These are phyloP conservation scores for Drymodes brunneopygia DNA, from an alignment of 2,113 vertebrate genomes.

Conservation along the genomic window DNA sequence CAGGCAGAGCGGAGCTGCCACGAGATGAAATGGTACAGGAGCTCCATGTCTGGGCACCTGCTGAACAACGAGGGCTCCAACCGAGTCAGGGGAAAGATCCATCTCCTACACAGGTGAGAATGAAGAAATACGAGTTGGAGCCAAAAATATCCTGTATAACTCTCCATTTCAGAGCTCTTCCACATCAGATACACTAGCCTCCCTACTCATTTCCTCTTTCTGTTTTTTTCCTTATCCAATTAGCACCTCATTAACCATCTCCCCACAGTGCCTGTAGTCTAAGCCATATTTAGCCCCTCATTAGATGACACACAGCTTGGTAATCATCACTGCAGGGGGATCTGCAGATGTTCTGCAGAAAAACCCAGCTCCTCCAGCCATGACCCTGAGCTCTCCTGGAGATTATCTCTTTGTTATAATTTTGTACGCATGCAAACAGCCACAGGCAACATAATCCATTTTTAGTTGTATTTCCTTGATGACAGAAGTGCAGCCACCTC, in stretches of 20 bases:
- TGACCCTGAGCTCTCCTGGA: neutral
- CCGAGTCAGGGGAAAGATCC: neutral
- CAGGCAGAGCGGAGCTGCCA: neutral
- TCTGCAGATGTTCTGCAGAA: conserved; percentile 1
- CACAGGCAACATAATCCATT: neutral
- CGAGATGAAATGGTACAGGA: neutral
- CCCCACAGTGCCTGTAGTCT: neutral
- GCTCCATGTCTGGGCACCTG: neutral
- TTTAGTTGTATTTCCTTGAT: neutral
- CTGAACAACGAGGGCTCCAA: neutral
- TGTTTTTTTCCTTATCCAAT: neutral
- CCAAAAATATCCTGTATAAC: neutral
- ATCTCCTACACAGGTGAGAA: neutral
- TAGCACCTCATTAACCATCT: conserved; percentile 32
- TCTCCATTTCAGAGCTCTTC: neutral
- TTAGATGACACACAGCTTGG: neutral
- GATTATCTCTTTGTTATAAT: neutral
- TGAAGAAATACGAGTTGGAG: neutral
- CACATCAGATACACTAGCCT: neutral
- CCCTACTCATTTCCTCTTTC: neutral
- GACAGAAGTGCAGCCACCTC: neutral
- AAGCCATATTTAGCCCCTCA: conserved; percentile 18
- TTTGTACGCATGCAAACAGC: neutral
- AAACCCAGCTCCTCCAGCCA: neutral
- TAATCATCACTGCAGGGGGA: neutral